Conservation (phyloP, 2,113 vertebrate species). For the Amblyornis subalaris region DNA sequence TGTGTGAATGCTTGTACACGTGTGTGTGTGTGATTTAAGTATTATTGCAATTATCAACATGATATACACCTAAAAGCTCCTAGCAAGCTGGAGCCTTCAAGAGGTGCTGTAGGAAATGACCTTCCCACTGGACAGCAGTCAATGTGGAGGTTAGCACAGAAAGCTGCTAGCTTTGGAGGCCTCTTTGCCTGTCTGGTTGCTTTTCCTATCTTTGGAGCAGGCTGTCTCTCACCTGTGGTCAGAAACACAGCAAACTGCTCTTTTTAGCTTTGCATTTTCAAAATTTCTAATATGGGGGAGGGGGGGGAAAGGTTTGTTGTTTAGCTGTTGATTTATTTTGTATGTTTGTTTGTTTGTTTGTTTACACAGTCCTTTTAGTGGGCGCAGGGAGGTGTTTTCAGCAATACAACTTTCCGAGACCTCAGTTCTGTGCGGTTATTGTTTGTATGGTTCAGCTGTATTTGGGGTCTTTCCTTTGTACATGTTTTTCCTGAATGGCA, state of each 20-base stretch:
- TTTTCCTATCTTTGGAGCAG: constrained; percentile 31
- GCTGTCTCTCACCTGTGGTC: not conserved
- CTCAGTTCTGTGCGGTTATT: constrained; percentile 54
- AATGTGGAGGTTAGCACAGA: not conserved
- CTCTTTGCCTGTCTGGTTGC: constrained; percentile 23
- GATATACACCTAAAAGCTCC: constrained; percentile 57
- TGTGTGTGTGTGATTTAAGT: constrained; percentile 15
- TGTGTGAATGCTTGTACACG: not conserved
- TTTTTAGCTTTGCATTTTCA: constrained; percentile 51
- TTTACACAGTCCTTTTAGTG: constrained; percentile 6
- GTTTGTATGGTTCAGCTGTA: constrained; percentile 26
- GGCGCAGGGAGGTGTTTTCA: constrained; percentile 49
- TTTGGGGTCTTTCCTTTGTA: constrained; percentile 31
- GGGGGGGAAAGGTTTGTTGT: not conserved
- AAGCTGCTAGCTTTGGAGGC: constrained; percentile 42
- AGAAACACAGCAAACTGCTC: constrained; percentile 31
- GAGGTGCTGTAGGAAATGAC: constrained; percentile 53
- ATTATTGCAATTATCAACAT: constrained; percentile 10
- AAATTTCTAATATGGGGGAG: not conserved
- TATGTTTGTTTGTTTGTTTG: not conserved
- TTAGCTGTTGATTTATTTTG: constrained; percentile 1
- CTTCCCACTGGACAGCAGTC: not conserved
- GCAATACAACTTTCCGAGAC: constrained; percentile 62
- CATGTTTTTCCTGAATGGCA: constrained; percentile 36
- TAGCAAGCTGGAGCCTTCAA: constrained; percentile 48